Evolutionary conservation across 2,888 invertebrate species (phyloP).

Genomic region (Lasioglossum oenotherae): DNA sequence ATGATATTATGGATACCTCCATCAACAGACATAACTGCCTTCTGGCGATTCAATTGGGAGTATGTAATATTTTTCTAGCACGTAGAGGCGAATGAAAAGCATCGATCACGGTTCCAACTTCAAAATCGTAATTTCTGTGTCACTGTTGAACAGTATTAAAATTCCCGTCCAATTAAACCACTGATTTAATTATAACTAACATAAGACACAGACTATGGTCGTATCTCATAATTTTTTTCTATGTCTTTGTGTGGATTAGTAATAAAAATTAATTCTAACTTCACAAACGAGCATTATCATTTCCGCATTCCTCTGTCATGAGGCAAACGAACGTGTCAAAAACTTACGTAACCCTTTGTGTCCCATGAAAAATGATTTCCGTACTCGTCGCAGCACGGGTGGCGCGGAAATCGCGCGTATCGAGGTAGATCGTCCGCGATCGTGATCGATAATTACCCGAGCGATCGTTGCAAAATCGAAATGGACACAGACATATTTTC

Average conservation of each 20-base stretch:
- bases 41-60: too few species aligned
- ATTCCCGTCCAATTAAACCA: too few species aligned
- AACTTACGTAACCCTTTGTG: background rate
- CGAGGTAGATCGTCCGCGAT: background rate
- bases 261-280: background rate
- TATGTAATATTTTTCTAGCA: too few species aligned
- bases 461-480: slow-evolving; percentile 30
- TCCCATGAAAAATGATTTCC: background rate
- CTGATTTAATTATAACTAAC: too few species aligned
- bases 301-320: background rate
- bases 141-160: too few species aligned
- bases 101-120: too few species aligned
- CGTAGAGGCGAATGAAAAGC: too few species aligned
- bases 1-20: too few species aligned
- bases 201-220: too few species aligned
- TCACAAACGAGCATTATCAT: background rate
- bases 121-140: too few species aligned
- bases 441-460: slow-evolving; percentile 40
- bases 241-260: background rate
- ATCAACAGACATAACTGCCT: too few species aligned
- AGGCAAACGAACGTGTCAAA: background rate
- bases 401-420: background rate
- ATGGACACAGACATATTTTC: slow-evolving; percentile 33
- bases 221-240: too few species aligned
- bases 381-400: background rate